These are phyloP conservation scores for Achatina immaculata DNA, from an alignment of 1,140 invertebrate genomes.

Conservation along the genomic window DNA sequence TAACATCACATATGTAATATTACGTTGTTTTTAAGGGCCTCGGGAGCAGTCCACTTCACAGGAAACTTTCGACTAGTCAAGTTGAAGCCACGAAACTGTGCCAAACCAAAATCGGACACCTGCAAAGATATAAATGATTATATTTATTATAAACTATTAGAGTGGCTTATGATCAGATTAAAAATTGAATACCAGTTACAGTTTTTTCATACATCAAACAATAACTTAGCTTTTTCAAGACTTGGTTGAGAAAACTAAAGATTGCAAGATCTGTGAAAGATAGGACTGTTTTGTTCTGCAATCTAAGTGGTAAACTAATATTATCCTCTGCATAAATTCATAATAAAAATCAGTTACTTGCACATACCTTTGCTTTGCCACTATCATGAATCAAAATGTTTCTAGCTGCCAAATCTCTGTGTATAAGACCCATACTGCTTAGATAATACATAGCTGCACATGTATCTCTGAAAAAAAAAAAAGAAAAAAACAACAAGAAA, in stretches of 20 bases:
- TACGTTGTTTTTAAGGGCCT: constrained; percentile 95
- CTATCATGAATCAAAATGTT: constrained; percentile 97
- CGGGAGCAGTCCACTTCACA: constrained; percentile 99
- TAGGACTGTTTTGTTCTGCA: too few relatives aligned
- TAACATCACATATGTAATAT: constrained; percentile 61
- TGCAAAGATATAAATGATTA: background rate
- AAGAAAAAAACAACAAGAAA: constrained; percentile 9
- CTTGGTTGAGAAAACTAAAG: too few relatives aligned
- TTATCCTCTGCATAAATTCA: too few relatives aligned
- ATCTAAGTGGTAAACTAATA: too few relatives aligned
- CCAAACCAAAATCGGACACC: constrained; percentile 97
- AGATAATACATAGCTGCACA: constrained; percentile 99
- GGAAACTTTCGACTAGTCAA: constrained; percentile 76
- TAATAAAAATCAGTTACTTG: too few relatives aligned
- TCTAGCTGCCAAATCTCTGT: constrained; percentile 97
- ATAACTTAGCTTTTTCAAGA: too few relatives aligned
- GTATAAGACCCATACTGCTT: constrained; percentile 94
- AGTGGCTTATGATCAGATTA: too few relatives aligned
- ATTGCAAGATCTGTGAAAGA: too few relatives aligned
- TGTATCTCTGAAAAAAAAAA: constrained; percentile 82
- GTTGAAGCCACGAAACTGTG: constrained; percentile 79
- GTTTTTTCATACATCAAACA: too few relatives aligned
- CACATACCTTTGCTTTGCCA: constrained; percentile 88
- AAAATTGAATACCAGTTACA: too few relatives aligned
- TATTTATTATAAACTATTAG: too few relatives aligned